A percentile compares a stretch with the other conserved stretches of the same genome.
Conservation (phyloP, 2,797 vertebrate genomes). For the Typhlichthys subterraneus region DNA sequence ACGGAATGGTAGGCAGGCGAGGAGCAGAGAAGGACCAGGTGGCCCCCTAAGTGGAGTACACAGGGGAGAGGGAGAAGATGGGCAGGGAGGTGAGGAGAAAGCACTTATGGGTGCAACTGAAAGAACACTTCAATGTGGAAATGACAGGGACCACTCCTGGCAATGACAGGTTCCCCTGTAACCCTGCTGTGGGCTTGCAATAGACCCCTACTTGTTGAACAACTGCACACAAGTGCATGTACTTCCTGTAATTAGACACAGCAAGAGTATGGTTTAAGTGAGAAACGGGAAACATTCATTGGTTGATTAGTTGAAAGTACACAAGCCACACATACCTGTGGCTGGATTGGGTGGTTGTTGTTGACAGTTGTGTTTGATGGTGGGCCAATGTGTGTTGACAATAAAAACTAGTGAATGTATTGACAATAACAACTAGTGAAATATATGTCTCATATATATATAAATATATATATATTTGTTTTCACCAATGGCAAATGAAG, state of each 20-base stretch:
- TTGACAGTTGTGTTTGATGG: background rate
- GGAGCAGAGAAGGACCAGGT: constrained; percentile 42
- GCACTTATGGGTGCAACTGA: constrained; percentile 61
- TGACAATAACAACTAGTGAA: background rate
- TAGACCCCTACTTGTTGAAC: constrained; percentile 34
- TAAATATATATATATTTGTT: too few species aligned
- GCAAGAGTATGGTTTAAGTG: constrained; percentile 7
- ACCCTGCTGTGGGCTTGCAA: constrained; percentile 45
- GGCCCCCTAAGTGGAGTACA: constrained; percentile 33
- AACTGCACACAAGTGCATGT: constrained; percentile 21
- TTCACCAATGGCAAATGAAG: constrained; percentile 8
- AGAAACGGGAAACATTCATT: constrained; percentile 27
- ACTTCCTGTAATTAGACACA: constrained; percentile 24
- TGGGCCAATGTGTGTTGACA: constrained; percentile 1
- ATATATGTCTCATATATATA: too few species aligned
- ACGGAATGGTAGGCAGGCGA: constrained; percentile 22
- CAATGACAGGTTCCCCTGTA: constrained; percentile 59
- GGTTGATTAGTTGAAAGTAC: constrained; percentile 28
- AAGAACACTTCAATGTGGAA: constrained; percentile 42
- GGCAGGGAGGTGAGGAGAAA: constrained; percentile 17
- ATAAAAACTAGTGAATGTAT: background rate
- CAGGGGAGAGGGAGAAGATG: background rate
- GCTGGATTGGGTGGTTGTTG: background rate
- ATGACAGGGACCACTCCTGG: constrained; percentile 51
- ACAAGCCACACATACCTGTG: background rate